A percentile compares a stretch with the other conserved stretches of the same genome.
phyloP scores from a whole-genome alignment of 2,797 vertebrate genomes.

The Syngnathus rostellatus region DNA sequence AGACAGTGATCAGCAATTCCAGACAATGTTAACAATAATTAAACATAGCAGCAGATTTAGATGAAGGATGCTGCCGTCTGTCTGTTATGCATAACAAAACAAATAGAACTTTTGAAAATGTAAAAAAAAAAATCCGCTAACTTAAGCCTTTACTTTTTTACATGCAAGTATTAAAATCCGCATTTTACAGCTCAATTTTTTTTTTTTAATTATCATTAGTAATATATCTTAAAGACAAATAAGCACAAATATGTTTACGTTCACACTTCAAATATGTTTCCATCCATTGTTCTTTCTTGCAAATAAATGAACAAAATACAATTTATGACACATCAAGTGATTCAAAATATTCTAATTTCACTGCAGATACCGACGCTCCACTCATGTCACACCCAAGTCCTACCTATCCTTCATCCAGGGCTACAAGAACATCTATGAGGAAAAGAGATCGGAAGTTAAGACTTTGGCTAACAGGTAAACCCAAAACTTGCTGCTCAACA shows the following conservation, averaged over 20 bases:
- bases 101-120: neutral
- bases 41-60: neutral
- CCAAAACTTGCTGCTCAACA: neutral
- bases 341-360: slow-evolving; percentile 4
- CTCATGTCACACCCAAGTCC: slow-evolving; percentile 92
- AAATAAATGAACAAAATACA: neutral
- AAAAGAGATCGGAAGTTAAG: slow-evolving; percentile 81
- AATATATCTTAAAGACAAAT: neutral
- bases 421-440: slow-evolving; percentile 85
- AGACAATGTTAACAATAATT: neutral
- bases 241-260: neutral
- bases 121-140: neutral
- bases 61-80: neutral
- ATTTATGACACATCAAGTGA: neutral
- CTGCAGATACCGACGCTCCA: slow-evolving; percentile 80
- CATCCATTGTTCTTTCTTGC: neutral
- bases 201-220: no score
- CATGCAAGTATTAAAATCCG: neutral
- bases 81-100: neutral
- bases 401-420: slow-evolving; percentile 94
- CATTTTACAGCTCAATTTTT: neutral
- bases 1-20: slow-evolving; percentile 18
- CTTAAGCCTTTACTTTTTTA: neutral
- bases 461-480: slow-evolving; percentile 81
- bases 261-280: neutral